Conservation (phyloP, 2,888 invertebrate genomes). For the Lumbricus terrestris region DNA sequence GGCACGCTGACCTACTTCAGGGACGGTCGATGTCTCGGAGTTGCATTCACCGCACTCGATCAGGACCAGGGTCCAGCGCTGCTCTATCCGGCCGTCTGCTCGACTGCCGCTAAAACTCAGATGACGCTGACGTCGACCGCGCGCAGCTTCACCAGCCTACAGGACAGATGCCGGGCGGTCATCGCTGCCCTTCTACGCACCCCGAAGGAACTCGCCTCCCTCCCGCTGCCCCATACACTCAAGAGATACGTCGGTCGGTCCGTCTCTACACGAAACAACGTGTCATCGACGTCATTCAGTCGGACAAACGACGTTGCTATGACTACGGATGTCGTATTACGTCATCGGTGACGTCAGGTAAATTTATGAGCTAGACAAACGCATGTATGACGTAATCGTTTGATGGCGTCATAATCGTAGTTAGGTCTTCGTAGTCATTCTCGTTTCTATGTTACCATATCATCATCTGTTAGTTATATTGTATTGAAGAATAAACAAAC, state of each 20-base stretch:
- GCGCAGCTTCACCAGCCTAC: conserved; percentile 69
- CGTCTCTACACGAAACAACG: neutral
- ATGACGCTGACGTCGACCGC: conserved; percentile 68
- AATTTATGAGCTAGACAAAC: neutral
- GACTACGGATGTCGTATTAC: neutral
- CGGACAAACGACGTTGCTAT: neutral
- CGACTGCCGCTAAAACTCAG: conserved; percentile 75
- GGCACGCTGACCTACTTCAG: conserved; percentile 74
- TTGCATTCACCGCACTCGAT: conserved; percentile 70
- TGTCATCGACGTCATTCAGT: neutral
- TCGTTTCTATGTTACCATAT: too few species aligned
- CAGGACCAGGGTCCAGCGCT: conserved; percentile 64
- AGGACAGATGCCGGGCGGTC: conserved; percentile 64
- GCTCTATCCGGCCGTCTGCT: conserved; percentile 71
- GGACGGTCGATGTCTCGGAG: conserved; percentile 70
- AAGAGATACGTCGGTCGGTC: conserved; percentile 65
- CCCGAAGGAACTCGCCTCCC: conserved; percentile 63
- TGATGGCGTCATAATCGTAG: neutral
- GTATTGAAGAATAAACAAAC: too few species aligned
- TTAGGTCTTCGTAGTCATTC: neutral
- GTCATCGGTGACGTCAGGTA: neutral
- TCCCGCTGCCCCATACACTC: conserved; percentile 67
- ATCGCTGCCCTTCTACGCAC: conserved; percentile 65
- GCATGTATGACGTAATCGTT: neutral
- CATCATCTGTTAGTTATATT: too few species aligned